These are phyloP conservation scores for Nasonia longicornis DNA, from an alignment of 1,140 invertebrate species.

Conservation along the genomic window DNA sequence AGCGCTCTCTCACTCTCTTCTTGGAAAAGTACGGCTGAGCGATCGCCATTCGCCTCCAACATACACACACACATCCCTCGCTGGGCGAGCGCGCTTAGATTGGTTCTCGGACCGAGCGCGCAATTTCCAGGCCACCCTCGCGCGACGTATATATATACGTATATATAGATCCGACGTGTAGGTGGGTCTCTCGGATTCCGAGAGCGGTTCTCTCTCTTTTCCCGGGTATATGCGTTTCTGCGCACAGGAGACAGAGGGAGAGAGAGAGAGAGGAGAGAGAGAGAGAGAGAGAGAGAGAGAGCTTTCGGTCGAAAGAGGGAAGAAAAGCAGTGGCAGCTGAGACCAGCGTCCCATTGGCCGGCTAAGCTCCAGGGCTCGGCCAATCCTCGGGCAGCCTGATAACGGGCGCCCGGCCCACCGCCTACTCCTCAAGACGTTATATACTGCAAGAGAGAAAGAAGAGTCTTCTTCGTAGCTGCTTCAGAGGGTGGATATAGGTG, in stretches of 20 bases:
- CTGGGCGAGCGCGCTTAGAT: conserved; percentile 14
- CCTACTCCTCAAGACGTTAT: conserved; percentile 67
- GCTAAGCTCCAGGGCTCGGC: conserved; percentile 57
- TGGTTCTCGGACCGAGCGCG: conserved; percentile 17
- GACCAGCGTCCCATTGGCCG: conserved; percentile 66
- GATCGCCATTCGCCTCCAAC: background rate
- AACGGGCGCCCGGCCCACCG: conserved; percentile 63
- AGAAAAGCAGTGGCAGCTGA: conserved; percentile 60
- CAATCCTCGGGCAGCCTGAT: conserved; percentile 65
- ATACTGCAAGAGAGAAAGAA: background rate
- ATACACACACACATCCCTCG: background rate
- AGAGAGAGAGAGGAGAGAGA: background rate
- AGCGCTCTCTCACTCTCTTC: background rate
- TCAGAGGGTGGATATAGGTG: background rate
- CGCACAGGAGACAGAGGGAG: conserved; percentile 19
- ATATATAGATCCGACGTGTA: background rate
- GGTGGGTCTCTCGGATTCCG: conserved; percentile 12
- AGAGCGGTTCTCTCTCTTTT: conserved; percentile 16
- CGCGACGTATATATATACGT: background rate
- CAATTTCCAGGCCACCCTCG: conserved; percentile 37
- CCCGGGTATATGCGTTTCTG: conserved; percentile 46
- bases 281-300: background rate
- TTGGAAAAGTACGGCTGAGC: conserved; percentile 30
- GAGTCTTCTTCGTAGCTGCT: background rate
- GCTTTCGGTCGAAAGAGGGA: conserved; percentile 41